Base-by-base conservation (phyloP, 2,888 invertebrate species). In the Phorcus lineatus region DNA sequence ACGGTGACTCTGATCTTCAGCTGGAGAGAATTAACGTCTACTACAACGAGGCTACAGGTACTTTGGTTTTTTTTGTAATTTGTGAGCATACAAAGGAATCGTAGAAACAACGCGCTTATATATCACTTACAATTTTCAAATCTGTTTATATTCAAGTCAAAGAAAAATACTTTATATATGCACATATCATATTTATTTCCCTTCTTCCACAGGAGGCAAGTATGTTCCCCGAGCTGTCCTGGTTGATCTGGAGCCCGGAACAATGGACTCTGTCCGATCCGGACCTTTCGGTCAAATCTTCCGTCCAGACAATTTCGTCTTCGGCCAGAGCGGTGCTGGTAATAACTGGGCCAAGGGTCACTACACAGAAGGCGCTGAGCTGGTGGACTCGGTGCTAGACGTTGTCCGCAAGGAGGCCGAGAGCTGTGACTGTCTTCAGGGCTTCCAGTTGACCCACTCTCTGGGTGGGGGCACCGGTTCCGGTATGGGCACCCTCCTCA, bases 251-350 rank as follows among this genome's bases (percentile, higher is more conserved):
- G 98, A 98, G 94, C 98, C 98, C 75, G 98, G 98, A 88, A 98
- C 98, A 89, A 98, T 98, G 98, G 98, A 98, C 94, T 97, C 97
- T 0, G 97, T 98, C 85, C 95, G 97, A 85, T 97, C 97, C 0
- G 97, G 98, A 80, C 96, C 97, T 13, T 98, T 97, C 94, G 97
- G 97, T 13, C 95, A 97, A 93, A 96, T 98, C 91, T 98, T 97
- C 95, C 94, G 97, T 85, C 98, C 98, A n/a, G 97, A 98, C 94
- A 98, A 98, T 94, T 98, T 97, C 93, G 97, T 98, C 19, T 97
- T 97, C 93, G 90, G 90, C 55, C 89, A 90, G 80, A 85, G 86
- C 67, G 89, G 90, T 53, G 90, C 90, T 22, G 90, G 91, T 81
- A 88, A 91, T 85, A 91, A 91, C 86, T 90, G 90, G 91, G 91